A percentile compares a stretch with the other conserved stretches of the same genome.
phyloP scores from a whole-genome alignment of 2,888 invertebrate genomes.

The Unio delphinus region DNA sequence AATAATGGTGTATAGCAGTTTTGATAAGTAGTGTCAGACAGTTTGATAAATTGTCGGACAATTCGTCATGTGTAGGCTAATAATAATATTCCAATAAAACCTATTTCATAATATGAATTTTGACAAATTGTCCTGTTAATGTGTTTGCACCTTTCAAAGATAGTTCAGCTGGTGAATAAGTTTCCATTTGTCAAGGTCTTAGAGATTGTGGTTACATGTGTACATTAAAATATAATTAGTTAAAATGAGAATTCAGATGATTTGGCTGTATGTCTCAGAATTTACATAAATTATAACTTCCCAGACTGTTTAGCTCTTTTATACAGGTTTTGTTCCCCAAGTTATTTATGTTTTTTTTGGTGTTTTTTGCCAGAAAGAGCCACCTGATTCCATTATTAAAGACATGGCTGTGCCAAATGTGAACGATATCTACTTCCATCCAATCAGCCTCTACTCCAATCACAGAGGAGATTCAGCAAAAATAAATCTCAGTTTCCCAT shows the following conservation, averaged over 20 bases:
- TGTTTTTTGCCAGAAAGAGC: constrained; percentile 75
- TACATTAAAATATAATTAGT: too few relatives aligned
- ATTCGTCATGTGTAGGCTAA: too few relatives aligned
- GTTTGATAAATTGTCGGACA: too few relatives aligned
- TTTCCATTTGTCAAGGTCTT: too few relatives aligned
- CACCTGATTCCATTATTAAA: constrained; percentile 81
- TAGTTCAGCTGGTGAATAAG: too few relatives aligned
- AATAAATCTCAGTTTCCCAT: constrained; percentile 53
- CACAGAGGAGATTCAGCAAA: constrained; percentile 27
- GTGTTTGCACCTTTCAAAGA: too few relatives aligned
- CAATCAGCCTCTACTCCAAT: constrained; percentile 49
- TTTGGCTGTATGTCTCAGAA: not conserved
- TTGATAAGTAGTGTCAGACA: too few relatives aligned
- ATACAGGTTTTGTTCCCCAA: not conserved
- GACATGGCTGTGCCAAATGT: constrained; percentile 84
- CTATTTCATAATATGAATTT: too few relatives aligned
- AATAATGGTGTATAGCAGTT: too few relatives aligned
- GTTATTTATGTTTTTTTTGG: not conserved
- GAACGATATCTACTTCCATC: constrained; percentile 79
- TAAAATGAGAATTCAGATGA: not conserved
- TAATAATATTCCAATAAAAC: too few relatives aligned
- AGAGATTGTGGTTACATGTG: too few relatives aligned
- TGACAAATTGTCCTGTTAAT: too few relatives aligned
- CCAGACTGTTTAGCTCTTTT: not conserved
- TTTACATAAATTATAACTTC: not conserved